phyloP scores from a whole-genome alignment of 2,888 invertebrate genomes.

The Itoplectis maculator region DNA sequence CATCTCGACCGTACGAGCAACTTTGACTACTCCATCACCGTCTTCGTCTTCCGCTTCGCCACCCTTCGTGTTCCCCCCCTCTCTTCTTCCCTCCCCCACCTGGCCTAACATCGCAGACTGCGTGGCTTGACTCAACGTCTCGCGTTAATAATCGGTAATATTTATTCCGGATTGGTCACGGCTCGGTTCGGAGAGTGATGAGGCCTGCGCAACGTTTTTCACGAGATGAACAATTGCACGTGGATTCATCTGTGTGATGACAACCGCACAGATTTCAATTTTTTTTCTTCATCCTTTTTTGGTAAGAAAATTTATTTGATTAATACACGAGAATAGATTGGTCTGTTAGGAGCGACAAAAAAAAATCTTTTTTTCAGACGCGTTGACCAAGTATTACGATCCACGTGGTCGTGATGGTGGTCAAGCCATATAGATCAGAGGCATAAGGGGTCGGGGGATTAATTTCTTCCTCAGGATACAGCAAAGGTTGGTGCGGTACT shows the following conservation, averaged over 20 bases:
- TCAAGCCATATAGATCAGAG: slow-evolving; percentile 38
- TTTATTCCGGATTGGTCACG: slow-evolving; percentile 84
- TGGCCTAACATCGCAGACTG: slow-evolving; percentile 4
- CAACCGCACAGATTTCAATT: no score
- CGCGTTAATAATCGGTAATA: slow-evolving; percentile 83
- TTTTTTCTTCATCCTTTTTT: neutral
- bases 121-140: slow-evolving; percentile 29
- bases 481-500: slow-evolving; percentile 20
- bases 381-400: slow-evolving; percentile 3
- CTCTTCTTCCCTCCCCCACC: slow-evolving; percentile 41
- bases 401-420: no score
- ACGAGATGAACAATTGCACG: slow-evolving; percentile 26
- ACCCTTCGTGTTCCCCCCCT: slow-evolving; percentile 31
- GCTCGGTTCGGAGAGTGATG: slow-evolving; percentile 81
- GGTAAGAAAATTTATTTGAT: no score
- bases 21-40: slow-evolving; percentile 61
- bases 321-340: no score
- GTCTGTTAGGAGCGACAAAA: no score
- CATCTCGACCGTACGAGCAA: slow-evolving; percentile 40
- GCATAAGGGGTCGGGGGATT: slow-evolving; percentile 7
- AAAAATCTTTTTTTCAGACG: neutral
- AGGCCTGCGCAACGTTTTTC: slow-evolving; percentile 70
- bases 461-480: slow-evolving; percentile 55
- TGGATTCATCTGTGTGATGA: no score
- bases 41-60: slow-evolving; percentile 36